Conservation (phyloP, 2,888 invertebrate genomes). For the Norana najaformis region DNA sequence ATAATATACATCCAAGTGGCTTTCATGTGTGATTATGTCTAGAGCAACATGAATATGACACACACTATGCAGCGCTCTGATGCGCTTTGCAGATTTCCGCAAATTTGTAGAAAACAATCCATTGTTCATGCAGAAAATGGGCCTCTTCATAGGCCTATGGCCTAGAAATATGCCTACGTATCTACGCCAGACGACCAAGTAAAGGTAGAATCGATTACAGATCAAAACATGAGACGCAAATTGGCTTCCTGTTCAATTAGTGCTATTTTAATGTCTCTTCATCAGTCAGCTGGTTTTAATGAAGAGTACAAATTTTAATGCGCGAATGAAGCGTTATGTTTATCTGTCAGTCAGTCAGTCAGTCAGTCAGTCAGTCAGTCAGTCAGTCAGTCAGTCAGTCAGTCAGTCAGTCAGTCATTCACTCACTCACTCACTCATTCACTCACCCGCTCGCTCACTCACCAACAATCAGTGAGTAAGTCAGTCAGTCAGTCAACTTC, state of each 20-base stretch:
- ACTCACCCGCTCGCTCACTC: no score
- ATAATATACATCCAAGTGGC: no score
- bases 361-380: background rate
- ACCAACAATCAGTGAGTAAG: no score
- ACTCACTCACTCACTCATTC: background rate
- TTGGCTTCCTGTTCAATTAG: background rate
- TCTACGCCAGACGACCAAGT: rapidly evolving
- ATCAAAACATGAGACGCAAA: background rate
- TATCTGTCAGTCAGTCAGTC: background rate
- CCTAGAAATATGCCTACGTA: background rate
- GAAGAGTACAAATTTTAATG: background rate
- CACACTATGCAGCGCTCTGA: no score
- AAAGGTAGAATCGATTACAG: background rate
- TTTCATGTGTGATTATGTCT: no score
- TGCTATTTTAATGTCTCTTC: background rate
- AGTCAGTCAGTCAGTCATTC: no score
- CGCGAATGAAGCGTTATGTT: no score
- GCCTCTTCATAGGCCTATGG: background rate
- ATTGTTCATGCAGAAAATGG: background rate
- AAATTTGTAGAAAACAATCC: background rate
- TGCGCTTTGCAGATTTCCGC: background rate
- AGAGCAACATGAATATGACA: no score
- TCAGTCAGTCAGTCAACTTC: no score
- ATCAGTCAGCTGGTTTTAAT: background rate
- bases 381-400: no score